phyloP scores from a whole-genome alignment of 1,140 invertebrate genomes.

The Pentalonia nigronervosa region DNA sequence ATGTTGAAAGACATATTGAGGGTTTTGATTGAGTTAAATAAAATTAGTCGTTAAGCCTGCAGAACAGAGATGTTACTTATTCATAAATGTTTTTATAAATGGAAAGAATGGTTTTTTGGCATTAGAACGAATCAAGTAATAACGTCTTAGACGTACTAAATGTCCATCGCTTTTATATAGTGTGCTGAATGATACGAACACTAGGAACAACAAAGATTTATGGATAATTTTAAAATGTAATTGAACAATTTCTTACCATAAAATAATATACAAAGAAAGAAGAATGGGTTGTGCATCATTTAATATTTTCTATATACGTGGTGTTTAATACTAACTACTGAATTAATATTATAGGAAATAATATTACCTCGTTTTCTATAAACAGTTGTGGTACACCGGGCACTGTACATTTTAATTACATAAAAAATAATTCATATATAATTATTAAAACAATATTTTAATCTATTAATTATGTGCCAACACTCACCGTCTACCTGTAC shows the following conservation, averaged over 20 bases:
- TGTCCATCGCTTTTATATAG: background rate
- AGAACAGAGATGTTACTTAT: too few relatives aligned
- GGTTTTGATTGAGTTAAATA: too few relatives aligned
- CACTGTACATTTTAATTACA: background rate
- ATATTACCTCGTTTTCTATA: constrained; percentile 45
- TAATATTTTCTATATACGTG: too few relatives aligned
- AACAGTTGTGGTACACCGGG: constrained; percentile 35
- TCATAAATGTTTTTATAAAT: background rate
- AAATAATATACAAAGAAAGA: background rate
- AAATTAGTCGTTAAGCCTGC: too few relatives aligned
- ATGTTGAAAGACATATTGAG: too few relatives aligned
- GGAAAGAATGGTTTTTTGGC: background rate
- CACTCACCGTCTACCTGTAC: background rate
- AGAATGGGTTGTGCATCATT: background rate
- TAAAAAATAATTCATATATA: background rate
- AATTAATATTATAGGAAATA: background rate
- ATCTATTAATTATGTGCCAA: background rate
- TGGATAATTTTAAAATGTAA: background rate
- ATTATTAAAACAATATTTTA: background rate
- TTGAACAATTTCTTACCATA: background rate
- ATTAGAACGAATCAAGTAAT: background rate
- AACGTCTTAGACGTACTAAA: background rate
- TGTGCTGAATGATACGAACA: background rate
- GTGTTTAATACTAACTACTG: background rate
- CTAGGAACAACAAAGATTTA: background rate